Conservation (phyloP, 2,113 vertebrate species). For the Ascaphus truei region DNA sequence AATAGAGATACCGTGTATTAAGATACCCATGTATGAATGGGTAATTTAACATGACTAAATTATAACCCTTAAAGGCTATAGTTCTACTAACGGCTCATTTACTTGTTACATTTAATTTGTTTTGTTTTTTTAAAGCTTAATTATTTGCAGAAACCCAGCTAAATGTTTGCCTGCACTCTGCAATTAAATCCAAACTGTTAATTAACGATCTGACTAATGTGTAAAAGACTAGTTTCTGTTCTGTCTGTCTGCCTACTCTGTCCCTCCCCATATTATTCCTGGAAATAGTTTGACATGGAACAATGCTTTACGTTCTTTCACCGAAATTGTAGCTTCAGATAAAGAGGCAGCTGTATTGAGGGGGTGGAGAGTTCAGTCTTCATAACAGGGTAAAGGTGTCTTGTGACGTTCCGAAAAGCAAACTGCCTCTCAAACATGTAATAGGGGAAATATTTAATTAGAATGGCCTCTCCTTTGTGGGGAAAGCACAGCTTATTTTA, state of each 20-base stretch:
- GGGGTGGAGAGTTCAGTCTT: no score
- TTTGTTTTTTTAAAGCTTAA: conserved; percentile 18
- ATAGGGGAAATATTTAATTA: no score
- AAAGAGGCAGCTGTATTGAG: no score
- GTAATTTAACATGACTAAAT: conserved; percentile 6
- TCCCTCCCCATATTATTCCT: background rate
- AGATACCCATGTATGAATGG: background rate
- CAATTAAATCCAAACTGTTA: conserved; percentile 13
- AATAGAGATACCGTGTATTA: background rate
- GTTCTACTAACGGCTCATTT: background rate
- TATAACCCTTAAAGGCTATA: background rate
- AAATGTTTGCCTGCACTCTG: background rate
- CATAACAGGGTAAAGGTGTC: no score
- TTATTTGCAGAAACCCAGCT: background rate
- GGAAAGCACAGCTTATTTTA: no score
- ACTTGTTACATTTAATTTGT: conserved; percentile 6
- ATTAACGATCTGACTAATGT: conserved; percentile 7
- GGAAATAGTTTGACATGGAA: no score
- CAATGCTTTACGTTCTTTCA: no score
- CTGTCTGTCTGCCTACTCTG: background rate
- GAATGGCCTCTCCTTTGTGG: no score
- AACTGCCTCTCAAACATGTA: no score
- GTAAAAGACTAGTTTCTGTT: background rate
- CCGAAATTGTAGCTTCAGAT: no score
- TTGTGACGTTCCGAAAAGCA: no score